Base-by-base conservation (phyloP, 2,113 vertebrate species). In the Muscicapa adusta region DNA sequence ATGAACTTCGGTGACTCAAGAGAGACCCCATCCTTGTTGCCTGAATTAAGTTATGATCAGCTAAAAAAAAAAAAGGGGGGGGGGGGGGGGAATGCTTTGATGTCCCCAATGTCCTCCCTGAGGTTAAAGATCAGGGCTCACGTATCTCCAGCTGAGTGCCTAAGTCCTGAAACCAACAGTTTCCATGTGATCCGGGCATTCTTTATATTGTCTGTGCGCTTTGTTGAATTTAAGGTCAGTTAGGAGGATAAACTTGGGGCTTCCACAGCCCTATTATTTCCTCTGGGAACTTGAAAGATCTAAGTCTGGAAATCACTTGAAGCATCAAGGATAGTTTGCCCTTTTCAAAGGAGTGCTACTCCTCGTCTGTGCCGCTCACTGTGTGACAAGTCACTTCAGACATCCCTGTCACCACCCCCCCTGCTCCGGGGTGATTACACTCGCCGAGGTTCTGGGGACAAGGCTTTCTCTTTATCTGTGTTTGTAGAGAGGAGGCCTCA, bases 141-240 rank as follows among this genome's bases (percentile, higher is more conserved):
- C 10, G 29, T 91, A 94, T 91, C 89, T 96, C 95, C 95, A 95
- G 94, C 93, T 94, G 96, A 94, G 93, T 76, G 81, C 34, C 5
- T 95, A 94, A 96, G 85, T 89, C 91, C 85, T 1, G 86, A 96
- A 95, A 93, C 87, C 95, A 96, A 91, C 84, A 91, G 93, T 75
- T 95, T 91, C 94, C 81, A 92, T 88, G 96, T 92, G 94, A 96
- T 94, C 85, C 6, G 2, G 70, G 70, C 94, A 95, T 94, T 97
- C 94, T 93, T 96, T 50, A 43, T 88, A 96, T 96, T 97, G 93
- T 97, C 91, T 83, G 67, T 0, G 3, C 0, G 90, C 95, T 94
- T 96, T 96, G 96, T 95, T 94, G 74, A 95, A 94, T 91, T 95
- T 95, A 95, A 94, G 95, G 93, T 96, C 95, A 79, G 89, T 96